Conservation (phyloP, 37 sponge, comb jelly and placozoan species). For the Aplysina aerophoba region DNA sequence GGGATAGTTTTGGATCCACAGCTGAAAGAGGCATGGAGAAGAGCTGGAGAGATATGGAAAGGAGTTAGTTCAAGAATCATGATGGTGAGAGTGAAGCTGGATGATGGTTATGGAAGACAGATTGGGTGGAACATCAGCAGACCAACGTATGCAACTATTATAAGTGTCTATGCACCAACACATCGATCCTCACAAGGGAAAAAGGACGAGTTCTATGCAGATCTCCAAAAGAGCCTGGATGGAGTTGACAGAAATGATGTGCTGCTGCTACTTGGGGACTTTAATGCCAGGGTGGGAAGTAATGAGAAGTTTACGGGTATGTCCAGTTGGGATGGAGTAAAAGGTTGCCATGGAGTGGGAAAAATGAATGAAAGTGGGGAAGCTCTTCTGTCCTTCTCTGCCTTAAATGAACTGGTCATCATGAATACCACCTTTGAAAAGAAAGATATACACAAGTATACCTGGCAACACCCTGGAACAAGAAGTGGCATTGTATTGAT, state of each 20-base stretch:
- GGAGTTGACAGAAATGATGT: conserved; percentile 29
- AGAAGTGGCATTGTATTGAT: too few relatives aligned
- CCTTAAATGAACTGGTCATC: conserved; percentile 33
- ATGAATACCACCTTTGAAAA: too few relatives aligned
- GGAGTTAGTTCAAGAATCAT: conserved; percentile 21
- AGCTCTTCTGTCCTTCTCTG: too few relatives aligned
- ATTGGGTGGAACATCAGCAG: too few relatives aligned
- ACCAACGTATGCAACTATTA: too few relatives aligned
- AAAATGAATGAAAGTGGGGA: too few relatives aligned
- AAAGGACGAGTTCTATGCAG: conserved; percentile 46
- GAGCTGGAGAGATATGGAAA: neutral
- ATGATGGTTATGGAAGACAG: too few relatives aligned
- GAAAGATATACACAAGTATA: conserved; percentile 37
- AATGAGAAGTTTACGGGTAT: conserved; percentile 31
- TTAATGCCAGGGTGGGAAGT: too few relatives aligned
- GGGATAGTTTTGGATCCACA: conserved; percentile 17
- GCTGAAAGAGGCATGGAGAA: conserved; percentile 12
- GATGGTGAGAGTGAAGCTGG: too few relatives aligned
- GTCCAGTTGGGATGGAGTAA: conserved; percentile 24
- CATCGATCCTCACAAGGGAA: conserved; percentile 19
- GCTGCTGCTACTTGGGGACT: too few relatives aligned
- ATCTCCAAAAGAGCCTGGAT: conserved; percentile 34
- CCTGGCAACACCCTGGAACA: conserved; percentile 51
- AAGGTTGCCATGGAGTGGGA: too few relatives aligned
- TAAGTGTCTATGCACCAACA: conserved; percentile 48